Base-by-base conservation (phyloP, 53 echinoderm and acorn worm species). In the Crossaster papposus region DNA sequence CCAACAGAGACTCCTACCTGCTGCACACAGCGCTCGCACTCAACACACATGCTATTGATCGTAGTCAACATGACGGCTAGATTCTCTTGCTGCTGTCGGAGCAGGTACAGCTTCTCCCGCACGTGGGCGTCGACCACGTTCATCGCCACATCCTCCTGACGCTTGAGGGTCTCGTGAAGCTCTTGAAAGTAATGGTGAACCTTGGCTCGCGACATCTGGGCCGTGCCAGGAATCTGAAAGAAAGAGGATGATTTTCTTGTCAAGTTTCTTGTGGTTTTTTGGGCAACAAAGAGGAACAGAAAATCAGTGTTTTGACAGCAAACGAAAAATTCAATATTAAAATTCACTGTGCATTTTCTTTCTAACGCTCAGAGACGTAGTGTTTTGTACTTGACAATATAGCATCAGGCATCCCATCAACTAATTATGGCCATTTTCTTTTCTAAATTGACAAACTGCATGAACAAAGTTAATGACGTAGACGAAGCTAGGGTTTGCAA, bases 1-100 rank as follows among this genome's bases (percentile, higher is more conserved):
- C 36, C 23, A 74, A 74, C 34, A 51, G 18, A 78, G n/a, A 78
- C 26, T 24, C 50, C 24, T 33, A 97, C 97, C 90, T 94, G 91
- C 89, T 94, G 91, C 20, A 95, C 81, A 70, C 89, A 91, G 7
- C 92, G 88, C 52, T 97, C 95, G 91, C 97, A 95, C 53, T 97
- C 94, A 58, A 92, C 81, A 79, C 94, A 94, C 91, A 97, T 97
- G 64, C 93, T 62, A 70, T 90, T 89, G 80, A 95, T 89, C 30
- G 88, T 89, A 10, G 93, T 91, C 70, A 91, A 54, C 85, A 95
- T 95, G 35, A 91, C 83, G 13, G 91, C 77, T 23, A 95, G 83
- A 62, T 95, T 94, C 33, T 97, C 97, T 78, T 97, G 97, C 72
- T 97, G 94, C 81, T 97, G 95, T 50, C 97, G 84, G 1, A 97